A percentile compares a stretch with the other conserved stretches of the same genome.
These are phyloP conservation scores for Cebidichthys violaceus DNA, from an alignment of 2,113 vertebrate species.

Conservation along the genomic window DNA sequence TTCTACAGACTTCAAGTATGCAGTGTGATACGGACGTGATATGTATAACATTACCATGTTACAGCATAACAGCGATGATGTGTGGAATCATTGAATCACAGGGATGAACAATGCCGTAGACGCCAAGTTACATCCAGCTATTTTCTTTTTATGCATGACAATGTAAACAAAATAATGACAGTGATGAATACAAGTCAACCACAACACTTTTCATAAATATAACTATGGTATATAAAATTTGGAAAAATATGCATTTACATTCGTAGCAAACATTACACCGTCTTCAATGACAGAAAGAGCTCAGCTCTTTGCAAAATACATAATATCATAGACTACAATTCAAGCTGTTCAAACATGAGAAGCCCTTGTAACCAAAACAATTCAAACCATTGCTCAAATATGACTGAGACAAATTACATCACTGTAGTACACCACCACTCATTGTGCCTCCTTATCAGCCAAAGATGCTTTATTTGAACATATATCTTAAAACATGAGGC, in stretches of 20 bases:
- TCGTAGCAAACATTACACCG: slow-evolving; percentile 80
- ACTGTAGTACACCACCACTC: slow-evolving; percentile 44
- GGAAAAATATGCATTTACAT: slow-evolving; percentile 84
- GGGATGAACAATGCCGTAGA: slow-evolving; percentile 47
- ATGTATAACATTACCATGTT: slow-evolving; percentile 42
- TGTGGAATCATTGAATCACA: slow-evolving; percentile 39
- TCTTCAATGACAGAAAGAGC: slow-evolving; percentile 72
- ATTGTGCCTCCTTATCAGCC: slow-evolving; percentile 40
- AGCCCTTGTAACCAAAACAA: slow-evolving; percentile 75
- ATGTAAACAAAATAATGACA: slow-evolving; percentile 70
- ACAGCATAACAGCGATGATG: slow-evolving; percentile 35
- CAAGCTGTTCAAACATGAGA: slow-evolving; percentile 71
- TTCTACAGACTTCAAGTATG: slow-evolving; percentile 65
- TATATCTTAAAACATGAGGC: slow-evolving; percentile 55
- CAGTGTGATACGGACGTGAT: slow-evolving; percentile 52
- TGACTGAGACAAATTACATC: slow-evolving; percentile 46
- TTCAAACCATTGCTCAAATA: slow-evolving; percentile 63
- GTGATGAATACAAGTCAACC: slow-evolving; percentile 60
- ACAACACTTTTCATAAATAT: slow-evolving; percentile 79
- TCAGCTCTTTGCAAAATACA: slow-evolving; percentile 78
- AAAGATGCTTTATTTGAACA: slow-evolving; percentile 46
- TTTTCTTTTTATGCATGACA: slow-evolving; percentile 47
- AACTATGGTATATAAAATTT: slow-evolving; percentile 82
- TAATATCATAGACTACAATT: slow-evolving; percentile 72
- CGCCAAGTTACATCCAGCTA: slow-evolving; percentile 69